phyloP scores from a whole-genome alignment of 1,140 invertebrate species.

The Ostrea edulis region DNA sequence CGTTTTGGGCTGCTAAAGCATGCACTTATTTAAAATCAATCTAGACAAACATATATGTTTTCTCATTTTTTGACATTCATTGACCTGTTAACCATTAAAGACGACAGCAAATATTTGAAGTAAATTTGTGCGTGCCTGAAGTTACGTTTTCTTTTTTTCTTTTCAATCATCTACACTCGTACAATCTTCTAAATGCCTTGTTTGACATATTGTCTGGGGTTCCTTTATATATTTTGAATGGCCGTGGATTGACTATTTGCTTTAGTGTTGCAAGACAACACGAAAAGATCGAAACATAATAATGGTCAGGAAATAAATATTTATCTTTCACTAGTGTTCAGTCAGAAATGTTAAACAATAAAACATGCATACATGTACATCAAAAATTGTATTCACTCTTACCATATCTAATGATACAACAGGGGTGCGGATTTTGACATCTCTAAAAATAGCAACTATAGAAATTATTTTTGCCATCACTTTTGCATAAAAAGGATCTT shows the following conservation, averaged over 20 bases:
- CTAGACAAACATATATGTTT: not conserved
- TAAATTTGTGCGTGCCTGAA: not conserved
- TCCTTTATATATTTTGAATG: not conserved
- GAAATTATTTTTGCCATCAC: too few species aligned
- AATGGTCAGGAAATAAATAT: too few species aligned
- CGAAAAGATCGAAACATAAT: not conserved
- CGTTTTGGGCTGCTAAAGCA: not conserved
- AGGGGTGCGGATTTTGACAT: not conserved
- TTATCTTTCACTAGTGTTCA: too few species aligned
- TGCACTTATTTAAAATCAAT: not conserved
- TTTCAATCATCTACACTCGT: not conserved
- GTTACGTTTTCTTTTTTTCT: not conserved
- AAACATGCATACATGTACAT: too few species aligned
- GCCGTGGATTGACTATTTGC: not conserved
- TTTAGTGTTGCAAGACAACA: not conserved
- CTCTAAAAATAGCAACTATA: not conserved
- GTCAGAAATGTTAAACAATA: too few species aligned
- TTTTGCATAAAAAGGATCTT: too few species aligned
- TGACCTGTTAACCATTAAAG: not conserved
- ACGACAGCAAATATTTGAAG: slow-evolving; percentile 11
- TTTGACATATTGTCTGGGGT: not conserved
- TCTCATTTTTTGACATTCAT: not conserved
- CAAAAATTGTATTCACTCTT: too few species aligned
- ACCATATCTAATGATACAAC: too few species aligned
- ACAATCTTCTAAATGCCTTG: not conserved